phyloP scores from a whole-genome alignment of 2,888 invertebrate species.

The Dicyrtoma fusca region DNA sequence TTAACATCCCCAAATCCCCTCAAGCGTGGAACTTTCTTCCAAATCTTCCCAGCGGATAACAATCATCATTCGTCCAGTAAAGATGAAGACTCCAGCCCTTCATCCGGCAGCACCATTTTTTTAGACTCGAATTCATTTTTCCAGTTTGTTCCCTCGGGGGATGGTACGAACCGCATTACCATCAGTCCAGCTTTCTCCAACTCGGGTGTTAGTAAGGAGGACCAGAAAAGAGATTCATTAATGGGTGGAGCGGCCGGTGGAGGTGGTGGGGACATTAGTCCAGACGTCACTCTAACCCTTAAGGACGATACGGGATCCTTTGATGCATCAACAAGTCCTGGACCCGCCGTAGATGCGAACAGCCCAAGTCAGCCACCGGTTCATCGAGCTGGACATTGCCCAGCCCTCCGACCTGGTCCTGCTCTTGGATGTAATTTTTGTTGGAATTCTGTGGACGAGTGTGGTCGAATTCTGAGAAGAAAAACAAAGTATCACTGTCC shows the following conservation, averaged over 20 bases:
- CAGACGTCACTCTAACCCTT: constrained; percentile 21
- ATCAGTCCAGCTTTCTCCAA: constrained; percentile 18
- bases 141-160: constrained; percentile 45
- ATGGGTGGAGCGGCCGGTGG: not conserved
- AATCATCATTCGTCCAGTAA: constrained; percentile 1
- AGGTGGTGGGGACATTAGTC: constrained; percentile 1
- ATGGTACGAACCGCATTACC: constrained; percentile 27
- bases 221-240: not conserved
- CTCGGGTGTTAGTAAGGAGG: too few species aligned
- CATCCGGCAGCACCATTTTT: constrained; percentile 31
- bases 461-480: constrained; percentile 77
- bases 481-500: constrained; percentile 91
- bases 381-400: constrained; percentile 76
- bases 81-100: constrained; percentile 39
- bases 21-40: constrained; percentile 32
- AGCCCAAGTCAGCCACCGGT: constrained; percentile 21
- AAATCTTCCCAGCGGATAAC: constrained; percentile 28
- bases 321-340: not conserved
- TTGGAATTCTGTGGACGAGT: constrained; percentile 85
- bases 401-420: constrained; percentile 79
- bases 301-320: constrained; percentile 1
- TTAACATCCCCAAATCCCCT: constrained; percentile 16
- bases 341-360: not conserved
- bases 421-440: constrained; percentile 86
- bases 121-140: constrained; percentile 42